Evolutionary conservation across 2,888 invertebrate genomes (phyloP).

Genomic region (Penaeus monodon): DNA sequence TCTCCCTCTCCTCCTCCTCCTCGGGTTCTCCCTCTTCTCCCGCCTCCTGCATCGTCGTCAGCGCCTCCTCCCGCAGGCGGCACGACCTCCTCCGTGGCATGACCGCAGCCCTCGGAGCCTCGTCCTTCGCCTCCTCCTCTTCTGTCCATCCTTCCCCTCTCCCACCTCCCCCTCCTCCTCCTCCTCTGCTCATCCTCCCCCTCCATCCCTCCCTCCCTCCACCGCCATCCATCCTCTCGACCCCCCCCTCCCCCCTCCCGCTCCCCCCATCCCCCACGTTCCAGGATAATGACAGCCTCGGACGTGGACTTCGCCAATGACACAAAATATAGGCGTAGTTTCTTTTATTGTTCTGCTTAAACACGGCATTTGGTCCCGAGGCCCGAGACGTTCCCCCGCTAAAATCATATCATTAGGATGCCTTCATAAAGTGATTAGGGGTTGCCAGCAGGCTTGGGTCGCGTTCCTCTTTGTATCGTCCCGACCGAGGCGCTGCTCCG

Average conservation of each 20-base stretch:
- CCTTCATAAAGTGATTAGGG: constrained; percentile 56
- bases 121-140: neutral
- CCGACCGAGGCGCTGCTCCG: neutral
- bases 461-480: constrained; percentile 24
- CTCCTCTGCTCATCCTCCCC: neutral
- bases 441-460: neutral
- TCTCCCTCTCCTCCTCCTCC: neutral
- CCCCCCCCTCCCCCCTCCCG: neutral
- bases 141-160: neutral
- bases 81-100: neutral
- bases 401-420: constrained; percentile 55
- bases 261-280: constrained; percentile 12
- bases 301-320: constrained; percentile 36
- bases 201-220: constrained; percentile 8
- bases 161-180: constrained; percentile 5
- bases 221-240: neutral
- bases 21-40: neutral
- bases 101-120: neutral
- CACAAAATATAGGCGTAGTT: constrained; percentile 50
- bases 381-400: constrained; percentile 25
- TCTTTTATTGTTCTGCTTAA: constrained; percentile 54
- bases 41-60: no score
- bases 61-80: neutral
- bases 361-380: constrained; percentile 20
- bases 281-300: constrained; percentile 41